phyloP scores from a whole-genome alignment of 2,888 invertebrate species.

The Coronaproctus castanopsis region DNA sequence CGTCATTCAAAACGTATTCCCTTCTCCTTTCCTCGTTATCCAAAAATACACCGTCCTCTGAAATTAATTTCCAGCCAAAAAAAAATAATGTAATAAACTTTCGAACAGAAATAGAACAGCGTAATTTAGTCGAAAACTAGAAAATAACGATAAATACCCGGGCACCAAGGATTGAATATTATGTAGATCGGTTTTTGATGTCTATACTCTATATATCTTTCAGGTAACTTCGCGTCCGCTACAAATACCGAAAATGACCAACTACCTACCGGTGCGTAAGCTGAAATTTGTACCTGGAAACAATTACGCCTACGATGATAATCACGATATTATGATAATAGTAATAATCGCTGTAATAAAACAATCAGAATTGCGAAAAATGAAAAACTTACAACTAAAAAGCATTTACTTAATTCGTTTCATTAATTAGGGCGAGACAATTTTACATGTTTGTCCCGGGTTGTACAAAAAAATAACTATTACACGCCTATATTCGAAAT shows the following conservation, averaged over 20 bases:
- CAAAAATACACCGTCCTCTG: constrained; percentile 49
- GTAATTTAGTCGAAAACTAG: not conserved
- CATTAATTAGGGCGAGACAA: no score
- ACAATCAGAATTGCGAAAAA: no score
- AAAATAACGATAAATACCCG: constrained; percentile 25
- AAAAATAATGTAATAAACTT: not conserved
- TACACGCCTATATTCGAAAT: no score
- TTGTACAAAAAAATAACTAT: no score
- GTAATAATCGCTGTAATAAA: no score
- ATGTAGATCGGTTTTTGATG: constrained; percentile 48
- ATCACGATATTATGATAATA: no score
- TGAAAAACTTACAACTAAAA: no score
- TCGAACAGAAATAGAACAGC: not conserved
- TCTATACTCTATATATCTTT: constrained; percentile 40
- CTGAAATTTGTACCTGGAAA: constrained; percentile 41
- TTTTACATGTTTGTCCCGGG: no score
- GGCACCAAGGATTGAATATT: constrained; percentile 68
- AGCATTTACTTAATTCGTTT: no score
- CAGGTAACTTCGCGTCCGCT: not conserved
- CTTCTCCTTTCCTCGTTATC: constrained; percentile 40
- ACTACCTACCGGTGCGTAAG: constrained; percentile 35
- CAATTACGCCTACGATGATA: not conserved
- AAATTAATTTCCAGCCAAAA: constrained; percentile 2
- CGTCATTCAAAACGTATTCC: constrained; percentile 50
- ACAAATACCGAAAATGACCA: constrained; percentile 25